phyloP scores from a whole-genome alignment of 2,797 vertebrate species.

The Coccyzus lansbergi region DNA sequence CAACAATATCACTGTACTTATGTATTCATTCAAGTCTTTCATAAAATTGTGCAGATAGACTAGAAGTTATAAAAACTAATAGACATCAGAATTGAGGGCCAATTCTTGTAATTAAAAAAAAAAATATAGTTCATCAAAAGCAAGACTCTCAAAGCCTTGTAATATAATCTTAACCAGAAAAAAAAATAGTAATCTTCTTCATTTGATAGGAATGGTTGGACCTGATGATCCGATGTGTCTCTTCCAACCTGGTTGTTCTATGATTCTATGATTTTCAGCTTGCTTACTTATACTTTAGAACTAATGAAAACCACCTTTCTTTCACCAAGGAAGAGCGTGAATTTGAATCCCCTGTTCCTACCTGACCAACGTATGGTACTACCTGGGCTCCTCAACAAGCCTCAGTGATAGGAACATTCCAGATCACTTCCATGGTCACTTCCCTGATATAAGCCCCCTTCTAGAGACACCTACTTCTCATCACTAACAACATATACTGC shows the following conservation, averaged over 20 bases:
- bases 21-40: background rate
- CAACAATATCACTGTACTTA: background rate
- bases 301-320: background rate
- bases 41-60: background rate
- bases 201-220: no score
- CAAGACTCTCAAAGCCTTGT: background rate
- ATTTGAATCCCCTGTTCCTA: background rate
- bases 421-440: background rate
- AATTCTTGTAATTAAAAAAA: background rate
- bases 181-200: background rate
- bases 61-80: background rate
- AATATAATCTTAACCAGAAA: background rate
- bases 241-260: no score
- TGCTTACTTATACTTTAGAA: background rate
- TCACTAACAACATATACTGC: background rate
- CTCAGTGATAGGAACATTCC: background rate
- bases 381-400: accelerated
- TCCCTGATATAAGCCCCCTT: background rate
- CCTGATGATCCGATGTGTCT: no score
- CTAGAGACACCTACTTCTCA: background rate
- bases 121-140: background rate
- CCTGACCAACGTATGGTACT: background rate
- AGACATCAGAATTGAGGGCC: background rate
- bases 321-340: background rate
- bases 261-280: no score